Evolutionary conservation across 2,888 invertebrate genomes (phyloP).

Genomic region (Oscheius sp.): DNA sequence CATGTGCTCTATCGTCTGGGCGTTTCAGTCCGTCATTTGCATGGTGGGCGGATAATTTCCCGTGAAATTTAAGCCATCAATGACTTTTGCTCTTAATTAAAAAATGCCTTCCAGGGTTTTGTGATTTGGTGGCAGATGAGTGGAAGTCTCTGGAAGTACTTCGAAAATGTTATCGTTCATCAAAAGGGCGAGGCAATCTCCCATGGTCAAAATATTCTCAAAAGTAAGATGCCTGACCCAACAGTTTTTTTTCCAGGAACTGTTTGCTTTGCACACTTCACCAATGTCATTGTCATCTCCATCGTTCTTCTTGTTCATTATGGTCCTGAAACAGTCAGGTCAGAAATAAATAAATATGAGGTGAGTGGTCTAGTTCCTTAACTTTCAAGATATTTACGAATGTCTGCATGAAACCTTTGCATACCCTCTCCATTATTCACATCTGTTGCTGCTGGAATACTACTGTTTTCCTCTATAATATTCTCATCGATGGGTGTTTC

Average conservation of each 20-base stretch:
- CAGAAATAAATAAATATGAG: slow-evolving; percentile 22
- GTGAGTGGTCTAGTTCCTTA: neutral
- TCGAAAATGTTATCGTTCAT: slow-evolving; percentile 15
- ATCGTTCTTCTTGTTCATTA: slow-evolving; percentile 13
- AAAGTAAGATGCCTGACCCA: neutral
- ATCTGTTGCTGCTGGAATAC: slow-evolving; percentile 22
- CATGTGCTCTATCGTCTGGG: slow-evolving; percentile 25
- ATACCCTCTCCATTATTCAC: slow-evolving; percentile 18
- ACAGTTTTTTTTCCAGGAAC: neutral
- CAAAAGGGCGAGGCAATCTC: slow-evolving; percentile 27
- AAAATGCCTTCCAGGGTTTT: slow-evolving; percentile 15
- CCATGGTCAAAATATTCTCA: neutral
- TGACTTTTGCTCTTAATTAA: neutral
- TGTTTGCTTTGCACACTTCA: slow-evolving; percentile 14
- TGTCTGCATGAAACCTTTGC: slow-evolving; percentile 6
- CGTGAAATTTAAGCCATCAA: neutral
- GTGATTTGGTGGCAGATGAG: slow-evolving; percentile 30
- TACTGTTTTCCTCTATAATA: slow-evolving; percentile 23
- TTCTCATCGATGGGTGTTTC: slow-evolving; percentile 21
- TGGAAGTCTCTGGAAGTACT: slow-evolving; percentile 26
- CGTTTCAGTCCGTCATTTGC: slow-evolving; percentile 18
- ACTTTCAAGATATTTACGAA: slow-evolving; percentile 17
- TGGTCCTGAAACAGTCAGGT: slow-evolving; percentile 6
- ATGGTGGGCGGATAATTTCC: slow-evolving; percentile 28
- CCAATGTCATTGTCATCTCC: neutral